Evolutionary conservation across 2,888 invertebrate species (phyloP), one percentile per base, ranked within the genome.

Genomic region (Chrysina gloriosa): DNA sequence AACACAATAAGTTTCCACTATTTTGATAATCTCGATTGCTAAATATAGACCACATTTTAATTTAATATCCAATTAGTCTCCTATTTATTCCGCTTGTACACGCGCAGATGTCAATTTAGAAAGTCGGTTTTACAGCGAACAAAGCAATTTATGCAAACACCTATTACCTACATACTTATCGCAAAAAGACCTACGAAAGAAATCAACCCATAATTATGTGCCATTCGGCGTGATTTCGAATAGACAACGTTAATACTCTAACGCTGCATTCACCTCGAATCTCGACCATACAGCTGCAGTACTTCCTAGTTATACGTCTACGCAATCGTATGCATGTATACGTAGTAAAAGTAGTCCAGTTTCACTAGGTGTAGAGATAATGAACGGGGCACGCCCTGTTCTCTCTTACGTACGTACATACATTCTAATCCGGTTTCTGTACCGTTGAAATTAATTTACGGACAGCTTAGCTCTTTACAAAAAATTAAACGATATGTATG

Each of bases 281-380:
- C 9, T 16, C 36, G 27, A 39, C 36, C 25, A n/a, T 52, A 34
- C 31, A 34, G 52, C 29, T 65, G 65, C 65, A 50, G 42, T 47
- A 58, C 58, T 58, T 65, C 66, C 48, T 48, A 31, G 29, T 31
- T 31, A 19, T 31, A 31, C 19, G 19, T 31, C 16, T 31, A 23
- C n/a, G 14, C 31, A 52, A 16, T 21, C 21, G 39, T 39, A 42
- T 27, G 29, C 14, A 27, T 50, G 52, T 21, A 25, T 56, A 19
- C 47, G 25, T 68, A 65, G 72, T 73, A 73, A 73, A 73, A 73
- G 73, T 73, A 72, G 71, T 66, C 45, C 68, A 71, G 73, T 73
- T 73, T 71, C 70, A 68, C 69, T 69, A 50, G 48, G 48, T 63
- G 56, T 58, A 58, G 52, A 67, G 48, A 61, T 54, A 69, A 65